Evolutionary conservation across 2,797 vertebrate species (phyloP), one percentile per base, ranked within the genome.

Genomic region (Sylvia borin): DNA sequence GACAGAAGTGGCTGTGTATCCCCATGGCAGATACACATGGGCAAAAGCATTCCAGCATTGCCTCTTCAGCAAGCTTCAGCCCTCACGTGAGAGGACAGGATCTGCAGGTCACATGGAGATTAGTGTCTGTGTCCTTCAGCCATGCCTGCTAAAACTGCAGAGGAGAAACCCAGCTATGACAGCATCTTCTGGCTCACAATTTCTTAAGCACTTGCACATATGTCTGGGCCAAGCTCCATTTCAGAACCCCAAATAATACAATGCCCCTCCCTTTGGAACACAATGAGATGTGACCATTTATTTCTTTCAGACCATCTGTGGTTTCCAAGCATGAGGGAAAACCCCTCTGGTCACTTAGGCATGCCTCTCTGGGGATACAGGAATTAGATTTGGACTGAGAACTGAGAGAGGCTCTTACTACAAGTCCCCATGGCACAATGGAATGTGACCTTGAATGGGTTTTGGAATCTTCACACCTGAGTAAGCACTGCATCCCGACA

Each of bases 41-140:
- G 75, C 64, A 84, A 94, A 90, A 91, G 85, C 53, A 65, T 85
- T 92, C 55, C 83, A 90, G 91, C 74, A 67, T 79, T 95, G 85
- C 88, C 90, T 95, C 60, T 96, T 95, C 95, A 96, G 90, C 83
- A 92, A 79, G 83, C 86, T 90, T 97, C 86, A 90, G 76, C 67
- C 75, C 86, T 95, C 92, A 91, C 86, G 54, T 88, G 77, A 85
- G 92, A 93, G 90, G 80, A 94, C 87, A 95, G 73, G 75, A 78
- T 94, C 74, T 90, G 78, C 75, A 93, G 90, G 91, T 93, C 83
- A 96, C 88, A 87, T 80, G 90, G 85, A 96, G 77, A 93, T 92
- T 86, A 68, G 58, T 82, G 77, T 93, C 78, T 45, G 22, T 2
- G 80, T 74, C 88, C 68, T 94, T 86, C 90, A 64, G 54, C 87